phyloP scores from a whole-genome alignment of 1,140 invertebrate species.

The Idris sp. region DNA sequence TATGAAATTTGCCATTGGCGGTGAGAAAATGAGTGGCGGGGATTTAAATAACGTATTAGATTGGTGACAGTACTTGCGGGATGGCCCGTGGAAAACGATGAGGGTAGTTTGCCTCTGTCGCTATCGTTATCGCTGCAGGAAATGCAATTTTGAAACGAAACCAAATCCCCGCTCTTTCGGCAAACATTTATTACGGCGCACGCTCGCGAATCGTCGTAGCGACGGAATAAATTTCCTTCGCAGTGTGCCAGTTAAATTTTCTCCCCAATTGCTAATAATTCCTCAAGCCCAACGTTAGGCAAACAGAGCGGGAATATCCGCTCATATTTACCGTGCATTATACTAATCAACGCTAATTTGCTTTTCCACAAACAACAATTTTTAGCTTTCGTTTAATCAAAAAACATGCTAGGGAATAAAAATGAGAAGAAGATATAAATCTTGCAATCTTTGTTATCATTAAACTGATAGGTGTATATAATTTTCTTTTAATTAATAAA shows the following conservation, averaged over 20 bases:
- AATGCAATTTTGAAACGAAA: constrained; percentile 66
- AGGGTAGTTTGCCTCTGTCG: constrained; percentile 37
- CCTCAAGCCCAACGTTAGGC: constrained; percentile 36
- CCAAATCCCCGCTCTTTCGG: constrained; percentile 61
- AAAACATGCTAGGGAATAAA: not conserved
- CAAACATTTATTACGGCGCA: constrained; percentile 66
- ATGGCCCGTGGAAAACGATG: constrained; percentile 31
- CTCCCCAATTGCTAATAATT: constrained; percentile 69
- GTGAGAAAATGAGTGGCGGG: constrained; percentile 33
- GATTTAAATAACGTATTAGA: constrained; percentile 68
- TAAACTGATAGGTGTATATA: too few relatives aligned
- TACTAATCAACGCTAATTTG: constrained; percentile 47
- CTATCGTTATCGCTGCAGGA: constrained; percentile 53
- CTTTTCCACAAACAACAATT: not conserved
- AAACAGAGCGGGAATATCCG: constrained; percentile 29
- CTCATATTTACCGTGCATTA: constrained; percentile 35
- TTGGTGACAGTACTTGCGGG: constrained; percentile 36
- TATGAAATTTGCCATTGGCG: constrained; percentile 51
- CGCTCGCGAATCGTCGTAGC: constrained; percentile 61
- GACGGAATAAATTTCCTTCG: constrained; percentile 68
- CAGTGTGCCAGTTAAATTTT: constrained; percentile 57
- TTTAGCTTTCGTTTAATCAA: not conserved
- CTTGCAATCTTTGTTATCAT: too few relatives aligned
- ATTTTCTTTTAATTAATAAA: too few relatives aligned
- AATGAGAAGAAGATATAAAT: too few relatives aligned